A percentile compares a stretch with the other conserved stretches of the same genome.
These are phyloP conservation scores for Alexandromys fortis DNA, from an alignment of 2,113 vertebrate species.

Conservation along the genomic window DNA sequence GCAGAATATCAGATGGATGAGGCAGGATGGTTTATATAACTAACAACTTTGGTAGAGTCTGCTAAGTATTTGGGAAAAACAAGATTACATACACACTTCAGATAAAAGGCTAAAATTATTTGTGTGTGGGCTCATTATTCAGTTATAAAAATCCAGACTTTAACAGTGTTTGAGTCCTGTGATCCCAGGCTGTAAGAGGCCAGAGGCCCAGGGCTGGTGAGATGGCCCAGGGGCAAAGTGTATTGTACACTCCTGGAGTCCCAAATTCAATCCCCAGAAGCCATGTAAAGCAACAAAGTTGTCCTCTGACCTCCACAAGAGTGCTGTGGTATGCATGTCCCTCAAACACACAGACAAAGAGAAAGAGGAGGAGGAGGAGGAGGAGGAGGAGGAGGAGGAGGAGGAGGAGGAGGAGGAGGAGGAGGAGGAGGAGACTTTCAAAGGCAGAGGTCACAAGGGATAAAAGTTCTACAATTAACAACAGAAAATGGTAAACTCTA, in stretches of 20 bases:
- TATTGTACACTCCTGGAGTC: neutral
- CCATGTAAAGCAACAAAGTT: neutral
- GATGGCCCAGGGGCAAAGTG: neutral
- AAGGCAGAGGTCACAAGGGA: neutral
- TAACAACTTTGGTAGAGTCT: constrained; percentile 43
- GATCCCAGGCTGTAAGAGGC: neutral
- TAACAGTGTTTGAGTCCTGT: neutral
- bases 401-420: neutral
- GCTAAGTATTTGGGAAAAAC: constrained; percentile 23
- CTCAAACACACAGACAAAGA: neutral
- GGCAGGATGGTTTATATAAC: neutral
- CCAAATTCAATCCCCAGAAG: neutral
- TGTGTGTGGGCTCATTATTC: neutral
- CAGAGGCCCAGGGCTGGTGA: neutral
- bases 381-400: neutral
- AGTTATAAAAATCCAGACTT: neutral
- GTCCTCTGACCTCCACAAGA: neutral
- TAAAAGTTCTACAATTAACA: neutral
- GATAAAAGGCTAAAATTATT: neutral
- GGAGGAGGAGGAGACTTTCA: neutral
- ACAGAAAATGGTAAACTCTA: neutral
- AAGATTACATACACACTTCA: neutral
- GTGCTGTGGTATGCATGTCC: neutral
- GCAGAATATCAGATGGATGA: neutral
- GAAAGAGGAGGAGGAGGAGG: too few species aligned